These are phyloP conservation scores for Porphyrio hochstetteri DNA, from an alignment of 2,113 vertebrate species.

Conservation along the genomic window DNA sequence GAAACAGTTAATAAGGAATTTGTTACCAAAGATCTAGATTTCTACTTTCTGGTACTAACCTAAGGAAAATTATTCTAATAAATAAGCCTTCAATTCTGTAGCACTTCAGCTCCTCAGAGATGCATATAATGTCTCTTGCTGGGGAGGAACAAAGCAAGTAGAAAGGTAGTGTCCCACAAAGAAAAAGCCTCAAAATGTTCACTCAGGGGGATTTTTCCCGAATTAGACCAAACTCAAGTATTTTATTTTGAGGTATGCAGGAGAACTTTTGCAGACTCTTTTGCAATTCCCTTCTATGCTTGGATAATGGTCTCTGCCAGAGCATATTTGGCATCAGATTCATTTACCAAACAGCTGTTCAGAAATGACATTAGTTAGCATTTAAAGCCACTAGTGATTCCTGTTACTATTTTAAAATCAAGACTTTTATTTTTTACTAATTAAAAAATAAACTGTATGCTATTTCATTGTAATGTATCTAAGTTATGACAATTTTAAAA, in stretches of 20 bases:
- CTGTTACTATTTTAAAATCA: slow-evolving; percentile 25
- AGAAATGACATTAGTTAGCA: slow-evolving; percentile 18
- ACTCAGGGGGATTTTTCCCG: background rate
- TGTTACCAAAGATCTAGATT: background rate
- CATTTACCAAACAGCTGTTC: slow-evolving; percentile 62
- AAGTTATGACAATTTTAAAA: too few species aligned
- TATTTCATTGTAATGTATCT: too few species aligned
- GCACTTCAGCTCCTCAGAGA: background rate
- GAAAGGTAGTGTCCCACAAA: fast-evolving
- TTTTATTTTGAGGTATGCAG: background rate
- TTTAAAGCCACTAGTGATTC: slow-evolving; percentile 13
- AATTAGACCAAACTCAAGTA: background rate
- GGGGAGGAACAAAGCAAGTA: background rate
- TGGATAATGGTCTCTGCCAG: slow-evolving; percentile 44
- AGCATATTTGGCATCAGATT: slow-evolving; percentile 43
- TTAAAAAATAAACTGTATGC: too few species aligned
- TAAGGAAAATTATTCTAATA: background rate
- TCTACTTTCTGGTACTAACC: background rate
- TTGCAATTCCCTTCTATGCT: background rate
- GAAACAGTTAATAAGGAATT: background rate
- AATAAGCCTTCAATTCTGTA: background rate
- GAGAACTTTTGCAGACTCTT: background rate
- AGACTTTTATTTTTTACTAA: background rate
- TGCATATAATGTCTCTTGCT: background rate
- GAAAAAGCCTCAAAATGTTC: background rate